Evolutionary conservation across 2,113 vertebrate species (phyloP).

Genomic region (Nothoprocta pentlandii): DNA sequence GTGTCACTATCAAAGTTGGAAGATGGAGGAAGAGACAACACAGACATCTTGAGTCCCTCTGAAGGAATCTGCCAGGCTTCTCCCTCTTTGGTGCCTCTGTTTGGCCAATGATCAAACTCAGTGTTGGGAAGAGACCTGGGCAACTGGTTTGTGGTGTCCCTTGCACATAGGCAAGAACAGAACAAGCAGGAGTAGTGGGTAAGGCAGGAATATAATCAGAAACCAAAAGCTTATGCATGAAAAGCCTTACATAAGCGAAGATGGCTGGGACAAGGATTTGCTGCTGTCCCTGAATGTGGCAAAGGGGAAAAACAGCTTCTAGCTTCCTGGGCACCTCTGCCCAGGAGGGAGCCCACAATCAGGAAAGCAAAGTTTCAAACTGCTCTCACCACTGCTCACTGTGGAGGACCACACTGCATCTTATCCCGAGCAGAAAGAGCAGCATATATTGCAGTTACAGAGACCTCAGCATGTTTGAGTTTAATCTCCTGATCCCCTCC

Average conservation of each 20-base stretch:
- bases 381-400: accelerated
- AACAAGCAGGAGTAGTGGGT: not conserved
- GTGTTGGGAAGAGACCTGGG: not conserved
- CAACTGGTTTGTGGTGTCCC: accelerated
- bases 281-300: not conserved
- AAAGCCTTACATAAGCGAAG: not conserved
- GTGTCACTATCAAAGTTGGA: not conserved
- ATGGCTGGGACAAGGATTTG: not conserved
- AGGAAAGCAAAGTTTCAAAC: not conserved
- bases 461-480: accelerated
- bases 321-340: not conserved
- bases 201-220: not conserved
- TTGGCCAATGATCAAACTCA: too few relatives aligned
- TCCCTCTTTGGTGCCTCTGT: not conserved
- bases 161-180: not conserved
- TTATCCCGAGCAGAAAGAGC: not conserved
- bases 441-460: accelerated
- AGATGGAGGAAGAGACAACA: not conserved
- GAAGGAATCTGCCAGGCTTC: not conserved
- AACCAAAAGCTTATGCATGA: not conserved
- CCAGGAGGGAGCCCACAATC: not conserved
- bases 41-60: not conserved
- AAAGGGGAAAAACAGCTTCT: not conserved
- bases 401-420: not conserved
- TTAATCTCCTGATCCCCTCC: not conserved